phyloP scores from a whole-genome alignment of 2,888 invertebrate genomes.

The Amiota communis region DNA sequence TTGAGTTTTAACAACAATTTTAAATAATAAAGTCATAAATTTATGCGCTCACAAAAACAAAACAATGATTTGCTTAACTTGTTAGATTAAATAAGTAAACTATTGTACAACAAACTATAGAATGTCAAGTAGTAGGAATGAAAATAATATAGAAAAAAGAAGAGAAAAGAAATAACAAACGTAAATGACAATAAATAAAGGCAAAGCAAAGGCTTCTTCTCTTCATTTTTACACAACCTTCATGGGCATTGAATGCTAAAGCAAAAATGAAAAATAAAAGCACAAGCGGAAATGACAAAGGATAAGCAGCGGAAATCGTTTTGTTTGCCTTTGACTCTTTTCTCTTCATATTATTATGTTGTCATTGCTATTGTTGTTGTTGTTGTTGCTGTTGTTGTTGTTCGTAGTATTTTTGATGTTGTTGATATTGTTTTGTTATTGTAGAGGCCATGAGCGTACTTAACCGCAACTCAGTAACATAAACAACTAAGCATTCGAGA shows the following conservation, averaged over 20 bases:
- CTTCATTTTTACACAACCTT: not conserved
- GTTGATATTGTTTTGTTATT: not conserved
- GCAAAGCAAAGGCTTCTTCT: constrained; percentile 4
- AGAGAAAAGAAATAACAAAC: constrained; percentile 3
- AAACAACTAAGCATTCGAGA: constrained; percentile 27
- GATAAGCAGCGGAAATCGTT: constrained; percentile 45
- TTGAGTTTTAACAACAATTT: not conserved
- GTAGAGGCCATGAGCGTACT: constrained; percentile 56
- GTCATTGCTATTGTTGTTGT: not conserved
- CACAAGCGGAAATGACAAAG: constrained; percentile 46
- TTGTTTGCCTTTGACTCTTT: constrained; percentile 42
- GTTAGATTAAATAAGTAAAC: not conserved
- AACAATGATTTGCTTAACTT: constrained; percentile 20
- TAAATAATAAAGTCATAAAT: constrained; percentile 44
- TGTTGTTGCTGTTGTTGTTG: not conserved
- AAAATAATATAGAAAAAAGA: not conserved
- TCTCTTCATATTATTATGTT: not conserved
- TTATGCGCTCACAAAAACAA: constrained; percentile 12
- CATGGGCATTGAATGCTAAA: not conserved
- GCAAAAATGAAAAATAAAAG: constrained; percentile 5
- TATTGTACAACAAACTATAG: no score
- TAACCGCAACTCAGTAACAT: constrained; percentile 50
- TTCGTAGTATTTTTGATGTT: not conserved
- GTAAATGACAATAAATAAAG: constrained; percentile 20
- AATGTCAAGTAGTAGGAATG: not conserved